Conservation (phyloP, 2,888 invertebrate genomes). For the Andrena hattorfiana region DNA sequence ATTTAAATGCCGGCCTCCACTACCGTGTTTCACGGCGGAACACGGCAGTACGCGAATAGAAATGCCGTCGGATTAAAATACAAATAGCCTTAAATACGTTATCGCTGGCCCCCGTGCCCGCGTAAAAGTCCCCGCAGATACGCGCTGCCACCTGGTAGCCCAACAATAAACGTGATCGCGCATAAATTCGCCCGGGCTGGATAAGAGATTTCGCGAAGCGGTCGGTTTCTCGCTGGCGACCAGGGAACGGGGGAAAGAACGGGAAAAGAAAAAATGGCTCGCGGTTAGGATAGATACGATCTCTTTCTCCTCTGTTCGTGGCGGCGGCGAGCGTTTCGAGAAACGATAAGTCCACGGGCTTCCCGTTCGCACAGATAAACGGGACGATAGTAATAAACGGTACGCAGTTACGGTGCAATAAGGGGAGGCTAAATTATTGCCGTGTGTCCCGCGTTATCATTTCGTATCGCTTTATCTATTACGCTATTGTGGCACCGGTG, state of each 20-base stretch:
- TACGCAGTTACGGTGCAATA: constrained; percentile 51
- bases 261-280: constrained; percentile 20
- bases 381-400: constrained; percentile 66
- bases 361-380: constrained; percentile 61
- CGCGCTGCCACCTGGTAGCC: not conserved
- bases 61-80: constrained; percentile 28
- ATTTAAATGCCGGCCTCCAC: constrained; percentile 1
- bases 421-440: constrained; percentile 65
- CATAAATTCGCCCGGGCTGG: constrained; percentile 31
- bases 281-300: constrained; percentile 51
- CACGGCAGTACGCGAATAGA: constrained; percentile 8
- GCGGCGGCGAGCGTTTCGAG: constrained; percentile 50
- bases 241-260: not conserved
- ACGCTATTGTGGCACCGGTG: constrained; percentile 57
- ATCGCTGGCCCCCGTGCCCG: constrained; percentile 11
- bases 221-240: constrained; percentile 34
- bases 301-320: constrained; percentile 27
- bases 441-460: constrained; percentile 63
- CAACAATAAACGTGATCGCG: constrained; percentile 30
- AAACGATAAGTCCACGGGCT: constrained; percentile 57
- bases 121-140: constrained; percentile 33
- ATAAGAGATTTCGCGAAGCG: constrained; percentile 48
- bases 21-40: not conserved
- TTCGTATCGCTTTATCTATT: constrained; percentile 70
- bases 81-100: constrained; percentile 21